Percentiles rank a stretch among this genome's conserved stretches.
phyloP scores from a whole-genome alignment of 2,888 invertebrate genomes.

The Napeogenes sylphis region DNA sequence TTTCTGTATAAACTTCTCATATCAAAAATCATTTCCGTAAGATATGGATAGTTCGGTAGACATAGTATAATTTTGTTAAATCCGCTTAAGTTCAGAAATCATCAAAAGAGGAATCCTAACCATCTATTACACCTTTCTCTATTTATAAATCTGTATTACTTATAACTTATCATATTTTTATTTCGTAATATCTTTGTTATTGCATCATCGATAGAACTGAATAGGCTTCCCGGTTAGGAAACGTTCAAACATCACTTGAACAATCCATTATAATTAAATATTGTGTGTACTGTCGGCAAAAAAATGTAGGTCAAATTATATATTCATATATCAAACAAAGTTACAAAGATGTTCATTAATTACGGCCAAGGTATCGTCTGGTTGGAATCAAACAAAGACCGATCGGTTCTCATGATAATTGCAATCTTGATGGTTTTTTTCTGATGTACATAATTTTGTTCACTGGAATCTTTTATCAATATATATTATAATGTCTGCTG shows the following conservation, averaged over 20 bases:
- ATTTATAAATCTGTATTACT: no score
- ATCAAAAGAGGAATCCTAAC: no score
- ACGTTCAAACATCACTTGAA: slow-evolving; percentile 13
- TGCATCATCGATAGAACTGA: slow-evolving; percentile 3
- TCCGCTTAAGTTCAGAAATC: no score
- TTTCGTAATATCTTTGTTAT: background rate
- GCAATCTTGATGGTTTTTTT: slow-evolving; percentile 27
- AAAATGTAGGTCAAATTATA: slow-evolving; percentile 28
- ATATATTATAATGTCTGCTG: no score
- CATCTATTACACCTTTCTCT: no score
- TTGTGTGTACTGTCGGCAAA: background rate
- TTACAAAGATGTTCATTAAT: slow-evolving; percentile 35
- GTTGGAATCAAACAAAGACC: slow-evolving; percentile 33
- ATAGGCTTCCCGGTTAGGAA: slow-evolving; percentile 30
- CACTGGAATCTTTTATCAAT: background rate
- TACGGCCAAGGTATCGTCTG: slow-evolving; percentile 38
- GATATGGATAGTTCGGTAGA: no score
- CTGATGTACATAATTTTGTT: background rate
- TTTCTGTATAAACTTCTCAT: no score
- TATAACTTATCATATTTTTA: no score
- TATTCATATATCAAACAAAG: slow-evolving; percentile 30
- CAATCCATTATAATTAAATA: background rate
- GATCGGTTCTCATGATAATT: slow-evolving; percentile 36
- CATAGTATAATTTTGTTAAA: no score
- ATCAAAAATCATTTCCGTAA: no score